Base-by-base conservation (phyloP, 2,888 invertebrate species). In the Pterobdella sp. region DNA sequence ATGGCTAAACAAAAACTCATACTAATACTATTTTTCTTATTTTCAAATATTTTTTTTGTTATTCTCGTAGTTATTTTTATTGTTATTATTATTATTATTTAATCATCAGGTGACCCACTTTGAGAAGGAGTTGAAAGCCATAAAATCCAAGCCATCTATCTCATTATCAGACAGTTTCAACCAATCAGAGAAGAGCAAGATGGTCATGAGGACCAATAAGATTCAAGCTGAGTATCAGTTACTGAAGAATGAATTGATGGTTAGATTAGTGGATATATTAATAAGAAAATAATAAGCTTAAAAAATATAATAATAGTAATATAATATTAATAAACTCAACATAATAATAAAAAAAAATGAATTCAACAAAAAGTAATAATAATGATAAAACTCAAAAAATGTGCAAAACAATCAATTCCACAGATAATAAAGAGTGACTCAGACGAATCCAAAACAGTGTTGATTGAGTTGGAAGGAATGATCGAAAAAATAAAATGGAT, bases 51-150 rank as follows among this genome's bases (percentile, higher is more conserved):
- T 60, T 26, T 60, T 60, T 26, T 60, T 60, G 29, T 60, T 60
- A 60, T 4, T 60, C n/a, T 1, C 29, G 29, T 1, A 26, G 29
- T 60, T 60, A 60, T 4, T 10, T 26, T 60, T 60, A 10, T 60
- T 60, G 10, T 63, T 26, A 26, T 63, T n/a, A 26, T 29, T 10
- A 63, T 63, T 10, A 63, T 10, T 26, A 26, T 26, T n/a, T n/a
- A 65, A 10, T n/a, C 32, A 14, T 49, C 65, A 65, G 80, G 79
- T 81, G 31, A 76, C 75, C 18, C 80, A 80, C 74, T 89, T 91
- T 79, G 88, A 89, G 79, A 83, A 85, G 76, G 90, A 91, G 79
- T 79, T 91, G 32, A 86, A 87, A 75, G 87, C 87, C 74, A 84
- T 90, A 76, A 85, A 87, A 77, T 82, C 85, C 22, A 87, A 87